phyloP scores from a whole-genome alignment of 1,140 invertebrate species.

The Contarinia nasturtii region DNA sequence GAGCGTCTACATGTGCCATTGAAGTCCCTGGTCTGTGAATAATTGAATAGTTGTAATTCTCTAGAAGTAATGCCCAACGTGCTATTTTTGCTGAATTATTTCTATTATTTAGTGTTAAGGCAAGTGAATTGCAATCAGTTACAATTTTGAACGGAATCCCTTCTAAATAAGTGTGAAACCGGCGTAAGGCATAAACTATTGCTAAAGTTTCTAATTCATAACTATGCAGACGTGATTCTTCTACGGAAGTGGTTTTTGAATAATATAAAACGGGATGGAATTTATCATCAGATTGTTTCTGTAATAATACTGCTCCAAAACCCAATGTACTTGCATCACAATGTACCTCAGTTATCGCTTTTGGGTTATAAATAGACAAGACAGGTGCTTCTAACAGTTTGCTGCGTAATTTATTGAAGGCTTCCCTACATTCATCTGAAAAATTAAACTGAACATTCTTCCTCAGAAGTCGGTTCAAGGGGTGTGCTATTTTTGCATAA shows the following conservation, averaged over 20 bases:
- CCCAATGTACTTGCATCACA: conserved; percentile 13
- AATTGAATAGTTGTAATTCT: conserved; percentile 5
- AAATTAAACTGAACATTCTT: conserved; percentile 9
- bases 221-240: conserved; percentile 24
- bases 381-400: conserved; percentile 6
- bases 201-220: conserved; percentile 30
- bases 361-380: conserved; percentile 6
- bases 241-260: conserved; percentile 17
- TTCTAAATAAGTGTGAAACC: conserved; percentile 28
- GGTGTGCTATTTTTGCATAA: conserved; percentile 11
- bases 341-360: conserved; percentile 10
- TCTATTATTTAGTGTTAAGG: conserved; percentile 20
- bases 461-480: conserved; percentile 7
- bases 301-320: conserved; percentile 15
- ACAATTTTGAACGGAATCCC: conserved; percentile 26
- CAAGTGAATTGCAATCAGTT: conserved; percentile 21
- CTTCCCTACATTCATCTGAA: conserved; percentile 2
- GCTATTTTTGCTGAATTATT: conserved; percentile 18
- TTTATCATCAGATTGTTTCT: conserved; percentile 11
- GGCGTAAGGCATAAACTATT: conserved; percentile 26
- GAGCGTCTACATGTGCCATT: conserved; percentile 16
- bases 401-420: conserved; percentile 7
- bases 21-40: conserved; percentile 8
- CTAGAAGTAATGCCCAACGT: conserved; percentile 13
- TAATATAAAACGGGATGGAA: conserved; percentile 24